Evolutionary conservation across 92 coral and sea anemone genomes (phyloP).

Genomic region (Bergia puertoricense): DNA sequence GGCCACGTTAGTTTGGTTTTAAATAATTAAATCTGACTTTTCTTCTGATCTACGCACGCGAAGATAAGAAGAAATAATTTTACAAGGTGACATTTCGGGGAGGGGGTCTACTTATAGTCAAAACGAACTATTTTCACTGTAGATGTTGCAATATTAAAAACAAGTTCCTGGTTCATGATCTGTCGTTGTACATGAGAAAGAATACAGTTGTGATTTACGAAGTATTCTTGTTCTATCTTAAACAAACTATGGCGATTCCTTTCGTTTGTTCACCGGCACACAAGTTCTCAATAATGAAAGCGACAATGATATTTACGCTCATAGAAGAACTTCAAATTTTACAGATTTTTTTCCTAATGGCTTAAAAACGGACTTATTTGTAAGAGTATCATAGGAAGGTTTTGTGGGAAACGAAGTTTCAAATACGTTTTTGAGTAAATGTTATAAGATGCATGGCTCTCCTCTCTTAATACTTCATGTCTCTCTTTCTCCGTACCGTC

Average conservation of each 20-base stretch:
- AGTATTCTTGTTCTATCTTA: background rate
- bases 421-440: background rate
- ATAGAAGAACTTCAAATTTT: too few species aligned
- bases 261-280: too few species aligned
- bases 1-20: constrained; percentile 24
- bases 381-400: background rate
- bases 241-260: background rate
- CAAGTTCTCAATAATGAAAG: too few species aligned
- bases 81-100: background rate
- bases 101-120: background rate
- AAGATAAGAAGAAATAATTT: constrained; percentile 20
- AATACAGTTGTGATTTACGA: too few species aligned
- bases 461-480: background rate
- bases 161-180: background rate
- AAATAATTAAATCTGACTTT: constrained; percentile 18
- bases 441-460: too few species aligned
- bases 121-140: background rate
- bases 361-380: too few species aligned
- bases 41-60: constrained; percentile 20
- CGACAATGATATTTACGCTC: too few species aligned
- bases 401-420: background rate
- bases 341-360: too few species aligned
- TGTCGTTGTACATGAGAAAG: background rate
- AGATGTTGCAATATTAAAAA: background rate
- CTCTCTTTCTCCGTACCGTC: background rate